These are phyloP conservation scores for Panthera leo DNA, from an alignment of 2,113 vertebrate genomes.

Conservation along the genomic window DNA sequence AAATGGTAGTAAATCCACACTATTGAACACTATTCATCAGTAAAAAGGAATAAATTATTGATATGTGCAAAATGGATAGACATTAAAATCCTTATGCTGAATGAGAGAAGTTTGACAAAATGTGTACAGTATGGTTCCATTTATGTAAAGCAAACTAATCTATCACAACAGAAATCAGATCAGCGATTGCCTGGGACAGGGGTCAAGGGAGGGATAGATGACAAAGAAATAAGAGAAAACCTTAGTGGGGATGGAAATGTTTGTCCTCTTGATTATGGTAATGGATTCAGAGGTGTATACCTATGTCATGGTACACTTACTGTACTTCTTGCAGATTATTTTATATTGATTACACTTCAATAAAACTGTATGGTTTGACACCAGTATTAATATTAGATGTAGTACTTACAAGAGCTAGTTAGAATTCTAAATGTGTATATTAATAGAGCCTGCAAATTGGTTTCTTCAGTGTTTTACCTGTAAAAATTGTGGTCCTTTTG, in stretches of 20 bases:
- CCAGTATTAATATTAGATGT: background rate
- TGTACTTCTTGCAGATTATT: background rate
- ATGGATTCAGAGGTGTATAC: background rate
- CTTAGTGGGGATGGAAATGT: background rate
- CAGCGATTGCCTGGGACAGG: background rate
- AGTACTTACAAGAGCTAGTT: background rate
- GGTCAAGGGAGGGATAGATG: background rate
- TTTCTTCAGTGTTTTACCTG: background rate
- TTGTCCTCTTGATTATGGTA: background rate
- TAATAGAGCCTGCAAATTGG: background rate
- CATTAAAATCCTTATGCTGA: background rate
- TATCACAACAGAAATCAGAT: background rate
- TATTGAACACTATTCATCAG: background rate
- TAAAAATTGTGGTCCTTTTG: background rate
- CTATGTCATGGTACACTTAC: background rate
- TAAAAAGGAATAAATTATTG: background rate
- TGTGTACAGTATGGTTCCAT: background rate
- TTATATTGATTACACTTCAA: background rate
- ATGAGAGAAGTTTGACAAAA: background rate
- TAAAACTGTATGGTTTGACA: background rate
- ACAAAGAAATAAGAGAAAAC: background rate
- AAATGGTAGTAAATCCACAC: background rate
- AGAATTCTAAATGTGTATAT: background rate
- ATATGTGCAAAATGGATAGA: background rate
- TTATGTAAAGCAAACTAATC: background rate